Base-by-base conservation (phyloP, 1,140 invertebrate species). In the Lepidotrigona ventralis region DNA sequence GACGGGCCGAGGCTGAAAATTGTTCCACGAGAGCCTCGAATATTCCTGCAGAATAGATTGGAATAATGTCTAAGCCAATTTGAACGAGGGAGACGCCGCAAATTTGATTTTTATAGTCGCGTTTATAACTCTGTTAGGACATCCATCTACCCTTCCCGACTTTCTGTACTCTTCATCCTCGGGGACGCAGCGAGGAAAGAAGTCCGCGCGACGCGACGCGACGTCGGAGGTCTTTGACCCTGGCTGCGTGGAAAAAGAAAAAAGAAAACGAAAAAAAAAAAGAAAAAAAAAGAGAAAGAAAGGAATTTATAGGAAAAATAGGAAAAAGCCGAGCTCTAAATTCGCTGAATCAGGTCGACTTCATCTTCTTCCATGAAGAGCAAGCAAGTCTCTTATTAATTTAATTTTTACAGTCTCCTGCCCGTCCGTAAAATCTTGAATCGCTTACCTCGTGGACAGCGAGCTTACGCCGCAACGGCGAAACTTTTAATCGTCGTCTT, bases 21-120 rank as follows among this genome's bases (percentile, higher is more conserved):
- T 74, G 63, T 69, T 69, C 12, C 11, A 66, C 63, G 33, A 58
- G 54, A 26, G 77, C n/a, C 66, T 54, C 46, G 72, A 46, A 46
- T 46, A 46, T 46, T 46, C 39, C 64, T 84, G 80, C 76, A 39
- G 39, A 46, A 83, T 86, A 88, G 84, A 83, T 86, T 81, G 85
- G 79, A 89, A 90, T 89, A 89, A 89, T 88, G 83, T 85, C 85
- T 89, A 85, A 85, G 74, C 79, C 79, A 77, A 80, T 72, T 79
- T 80, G 29, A 39, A 60, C 46, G 58, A 60, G 70, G 85, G 77
- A 86, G 83, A 84, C 81, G 84, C 86, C 88, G 76, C 83, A 90
- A 90, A 90, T 90, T 90, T 88, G 83, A 90, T 90, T 89, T 89
- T 89, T 89, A 86, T 89, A 88, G 88, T 89, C 83, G 85, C 84